Percentiles rank a stretch among this genome's conserved stretches.
Evolutionary conservation across 2,113 vertebrate species (phyloP).

Genomic region (Hydrolagus affinis): DNA sequence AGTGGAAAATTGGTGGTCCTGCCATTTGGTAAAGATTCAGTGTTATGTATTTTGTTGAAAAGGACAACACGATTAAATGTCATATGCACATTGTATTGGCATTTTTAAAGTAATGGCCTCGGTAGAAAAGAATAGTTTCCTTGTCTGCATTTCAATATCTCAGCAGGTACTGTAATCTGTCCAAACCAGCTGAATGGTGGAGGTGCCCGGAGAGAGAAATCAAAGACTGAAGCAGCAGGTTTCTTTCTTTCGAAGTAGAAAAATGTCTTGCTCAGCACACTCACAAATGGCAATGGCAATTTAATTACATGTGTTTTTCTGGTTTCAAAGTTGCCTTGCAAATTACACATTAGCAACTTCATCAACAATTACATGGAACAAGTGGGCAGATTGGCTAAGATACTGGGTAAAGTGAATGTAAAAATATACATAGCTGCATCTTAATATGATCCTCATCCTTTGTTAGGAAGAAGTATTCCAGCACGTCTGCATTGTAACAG

Average conservation of each 20-base stretch:
- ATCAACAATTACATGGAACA: not conserved
- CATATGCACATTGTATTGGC: not conserved
- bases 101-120: not conserved
- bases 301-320: not conserved
- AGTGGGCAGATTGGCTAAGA: not conserved
- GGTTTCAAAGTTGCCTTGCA: not conserved
- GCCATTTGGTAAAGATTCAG: not conserved
- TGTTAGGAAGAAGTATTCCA: not conserved
- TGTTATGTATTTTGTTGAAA: not conserved
- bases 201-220: not conserved
- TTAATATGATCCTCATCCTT: not conserved
- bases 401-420: not conserved
- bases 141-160: not conserved
- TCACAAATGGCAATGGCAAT: not conserved
- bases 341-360: not conserved
- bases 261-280: conserved; percentile 14
- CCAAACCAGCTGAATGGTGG: not conserved
- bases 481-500: not conserved
- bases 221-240: not conserved
- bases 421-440: not conserved
- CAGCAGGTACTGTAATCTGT: not conserved
- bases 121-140: not conserved
- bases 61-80: not conserved
- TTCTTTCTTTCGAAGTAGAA: not conserved
- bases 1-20: not conserved